These are phyloP conservation scores for Plodia interpunctella DNA, from an alignment of 1,140 invertebrate species.

Conservation along the genomic window DNA sequence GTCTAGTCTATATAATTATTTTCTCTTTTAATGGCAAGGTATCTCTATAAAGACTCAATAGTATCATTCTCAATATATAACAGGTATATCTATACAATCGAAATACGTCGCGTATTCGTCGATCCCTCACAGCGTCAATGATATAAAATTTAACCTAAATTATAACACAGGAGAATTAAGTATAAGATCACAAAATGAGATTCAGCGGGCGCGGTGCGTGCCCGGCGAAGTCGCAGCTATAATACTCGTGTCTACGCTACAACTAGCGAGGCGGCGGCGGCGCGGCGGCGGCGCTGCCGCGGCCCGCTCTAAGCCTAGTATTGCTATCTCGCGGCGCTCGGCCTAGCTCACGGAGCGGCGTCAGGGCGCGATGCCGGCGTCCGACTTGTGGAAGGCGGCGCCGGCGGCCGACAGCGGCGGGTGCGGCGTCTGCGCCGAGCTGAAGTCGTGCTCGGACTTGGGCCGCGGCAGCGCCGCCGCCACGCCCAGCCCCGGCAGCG, in stretches of 20 bases:
- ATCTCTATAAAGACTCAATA: slow-evolving; percentile 76
- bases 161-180: slow-evolving; percentile 77
- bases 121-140: slow-evolving; percentile 73
- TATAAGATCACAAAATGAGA: slow-evolving; percentile 78
- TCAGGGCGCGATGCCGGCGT: slow-evolving; percentile 86
- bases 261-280: slow-evolving; percentile 60
- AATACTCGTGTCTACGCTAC: slow-evolving; percentile 70
- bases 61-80: slow-evolving; percentile 72
- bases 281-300: slow-evolving; percentile 37
- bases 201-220: slow-evolving; percentile 62
- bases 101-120: slow-evolving; percentile 64
- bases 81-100: slow-evolving; percentile 72
- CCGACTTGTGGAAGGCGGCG: slow-evolving; percentile 88
- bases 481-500: slow-evolving; percentile 80
- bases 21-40: slow-evolving; percentile 74
- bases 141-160: slow-evolving; percentile 78
- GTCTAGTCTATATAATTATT: slow-evolving; percentile 76
- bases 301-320: slow-evolving; percentile 72
- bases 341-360: slow-evolving; percentile 81
- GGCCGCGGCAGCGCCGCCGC: slow-evolving; percentile 82
- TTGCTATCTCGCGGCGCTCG: slow-evolving; percentile 63
- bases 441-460: slow-evolving; percentile 90
- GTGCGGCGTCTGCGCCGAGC: slow-evolving; percentile 78
- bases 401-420: slow-evolving; percentile 70
- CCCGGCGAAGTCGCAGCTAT: slow-evolving; percentile 71